phyloP scores from a whole-genome alignment of 2,113 vertebrate species.

The Piaya cayana region DNA sequence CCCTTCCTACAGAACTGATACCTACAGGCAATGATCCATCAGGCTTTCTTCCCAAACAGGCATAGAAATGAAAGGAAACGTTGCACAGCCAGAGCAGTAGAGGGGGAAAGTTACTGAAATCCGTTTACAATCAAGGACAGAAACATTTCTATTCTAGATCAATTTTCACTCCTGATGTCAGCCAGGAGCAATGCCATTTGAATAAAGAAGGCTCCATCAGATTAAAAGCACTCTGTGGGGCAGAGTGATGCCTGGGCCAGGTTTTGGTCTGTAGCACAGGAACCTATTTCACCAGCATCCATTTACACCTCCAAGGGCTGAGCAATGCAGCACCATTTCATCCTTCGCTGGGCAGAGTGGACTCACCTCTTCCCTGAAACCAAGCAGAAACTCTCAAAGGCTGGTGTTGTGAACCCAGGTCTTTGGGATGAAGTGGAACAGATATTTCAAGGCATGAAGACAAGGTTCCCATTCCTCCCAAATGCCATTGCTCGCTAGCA shows the following conservation, averaged over 20 bases:
- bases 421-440: background rate
- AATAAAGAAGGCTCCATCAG: background rate
- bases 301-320: background rate
- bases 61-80: background rate
- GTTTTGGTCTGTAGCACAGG: background rate
- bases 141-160: background rate
- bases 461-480: background rate
- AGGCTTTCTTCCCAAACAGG: background rate
- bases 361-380: background rate
- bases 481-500: fast-evolving
- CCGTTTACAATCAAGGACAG: background rate
- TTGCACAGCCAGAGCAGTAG: background rate
- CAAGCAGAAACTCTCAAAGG: background rate
- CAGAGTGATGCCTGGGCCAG: background rate
- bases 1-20: background rate
- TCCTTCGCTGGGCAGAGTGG: background rate
- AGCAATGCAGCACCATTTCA: background rate
- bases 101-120: background rate
- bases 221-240: background rate
- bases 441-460: background rate
- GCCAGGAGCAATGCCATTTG: fast-evolving
- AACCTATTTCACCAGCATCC: background rate
- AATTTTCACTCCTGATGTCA: background rate
- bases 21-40: fast-evolving
- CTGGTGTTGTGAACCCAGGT: background rate